Evolutionary conservation across 1,140 invertebrate genomes (phyloP).

Genomic region (Batillaria attramentaria): DNA sequence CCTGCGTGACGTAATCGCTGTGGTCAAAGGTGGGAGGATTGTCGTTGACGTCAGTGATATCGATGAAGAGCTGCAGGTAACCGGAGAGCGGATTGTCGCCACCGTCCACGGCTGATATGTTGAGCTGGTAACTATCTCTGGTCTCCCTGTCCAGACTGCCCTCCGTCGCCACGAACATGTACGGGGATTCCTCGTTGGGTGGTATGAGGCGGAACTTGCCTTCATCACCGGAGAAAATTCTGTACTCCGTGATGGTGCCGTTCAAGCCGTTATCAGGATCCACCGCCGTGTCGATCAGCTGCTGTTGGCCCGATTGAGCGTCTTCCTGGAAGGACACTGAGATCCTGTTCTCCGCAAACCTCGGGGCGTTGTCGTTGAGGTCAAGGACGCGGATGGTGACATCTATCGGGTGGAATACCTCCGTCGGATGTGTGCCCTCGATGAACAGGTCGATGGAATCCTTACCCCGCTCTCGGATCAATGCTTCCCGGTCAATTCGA

Average conservation of each 20-base stretch:
- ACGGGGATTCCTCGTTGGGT: constrained; percentile 41
- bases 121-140: constrained; percentile 82
- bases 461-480: constrained; percentile 35
- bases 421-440: constrained; percentile 34
- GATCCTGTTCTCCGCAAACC: constrained; percentile 74
- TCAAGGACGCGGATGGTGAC: constrained; percentile 74
- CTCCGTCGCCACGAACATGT: constrained; percentile 72
- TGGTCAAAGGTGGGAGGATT: constrained; percentile 94
- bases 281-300: constrained; percentile 74
- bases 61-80: constrained; percentile 80
- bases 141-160: constrained; percentile 91
- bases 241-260: constrained; percentile 48
- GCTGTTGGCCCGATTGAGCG: constrained; percentile 75
- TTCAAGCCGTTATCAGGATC: constrained; percentile 75
- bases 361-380: constrained; percentile 93
- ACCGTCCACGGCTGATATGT: constrained; percentile 84
- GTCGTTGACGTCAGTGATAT: constrained; percentile 93
- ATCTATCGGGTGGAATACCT: constrained; percentile 47
- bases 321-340: constrained; percentile 69
- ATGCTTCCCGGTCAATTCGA: constrained; percentile 51
- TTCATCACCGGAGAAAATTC: constrained; percentile 56
- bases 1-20: constrained; percentile 66
- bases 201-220: constrained; percentile 52
- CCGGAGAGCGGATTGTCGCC: constrained; percentile 83
- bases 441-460: constrained; percentile 46